These are phyloP conservation scores for Equus quagga DNA, from an alignment of 2,113 vertebrate species.

Conservation along the genomic window DNA sequence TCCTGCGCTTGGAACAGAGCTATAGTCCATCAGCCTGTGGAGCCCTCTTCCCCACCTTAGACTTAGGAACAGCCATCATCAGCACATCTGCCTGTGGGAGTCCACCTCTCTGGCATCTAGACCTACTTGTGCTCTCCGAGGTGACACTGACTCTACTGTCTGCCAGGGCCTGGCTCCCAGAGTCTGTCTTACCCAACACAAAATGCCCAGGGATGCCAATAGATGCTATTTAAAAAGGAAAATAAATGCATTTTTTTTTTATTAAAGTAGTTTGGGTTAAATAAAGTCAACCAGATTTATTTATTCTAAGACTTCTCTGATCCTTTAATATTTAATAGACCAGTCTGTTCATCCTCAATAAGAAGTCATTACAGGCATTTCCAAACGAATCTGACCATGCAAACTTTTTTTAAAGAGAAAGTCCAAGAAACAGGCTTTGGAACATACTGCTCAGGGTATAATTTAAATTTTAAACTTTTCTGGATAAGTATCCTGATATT, in stretches of 20 bases:
- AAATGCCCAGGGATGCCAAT: not conserved
- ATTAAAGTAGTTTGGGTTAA: constrained; percentile 33
- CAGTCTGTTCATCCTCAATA: not conserved
- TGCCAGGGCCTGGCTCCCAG: not conserved
- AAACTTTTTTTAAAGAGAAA: constrained; percentile 4
- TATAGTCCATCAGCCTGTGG: accelerated
- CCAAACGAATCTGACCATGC: not conserved
- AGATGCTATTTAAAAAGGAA: not conserved
- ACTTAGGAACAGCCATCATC: not conserved
- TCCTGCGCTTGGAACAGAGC: not conserved
- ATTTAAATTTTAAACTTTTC: constrained; percentile 34
- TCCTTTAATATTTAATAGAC: constrained; percentile 25
- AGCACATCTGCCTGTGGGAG: not conserved
- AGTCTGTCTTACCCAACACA: not conserved
- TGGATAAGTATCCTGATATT: not conserved
- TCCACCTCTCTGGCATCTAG: not conserved
- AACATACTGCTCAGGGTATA: not conserved
- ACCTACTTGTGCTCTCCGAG: not conserved
- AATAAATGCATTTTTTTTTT: not conserved
- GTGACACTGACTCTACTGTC: not conserved
- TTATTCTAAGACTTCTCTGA: not conserved
- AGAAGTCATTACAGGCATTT: not conserved
- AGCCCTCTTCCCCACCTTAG: not conserved
- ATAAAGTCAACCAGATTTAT: constrained; percentile 25
- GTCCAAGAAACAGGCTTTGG: not conserved